Evolutionary conservation across 2,888 invertebrate species (phyloP).

Genomic region (Leucozona laternaria): DNA sequence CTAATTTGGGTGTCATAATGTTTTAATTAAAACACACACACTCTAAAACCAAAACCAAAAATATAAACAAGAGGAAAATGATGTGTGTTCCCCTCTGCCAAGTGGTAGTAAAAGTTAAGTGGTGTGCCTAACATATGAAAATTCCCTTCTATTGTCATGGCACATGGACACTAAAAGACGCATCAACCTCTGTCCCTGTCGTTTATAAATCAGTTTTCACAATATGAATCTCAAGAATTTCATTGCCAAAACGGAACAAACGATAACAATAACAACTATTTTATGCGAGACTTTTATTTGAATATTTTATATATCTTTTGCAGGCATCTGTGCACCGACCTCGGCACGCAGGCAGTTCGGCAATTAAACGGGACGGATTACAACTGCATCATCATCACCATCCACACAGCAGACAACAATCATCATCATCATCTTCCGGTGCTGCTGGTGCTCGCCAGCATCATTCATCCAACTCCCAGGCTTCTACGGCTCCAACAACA

Average conservation of each 20-base stretch:
- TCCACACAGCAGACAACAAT: constrained; percentile 60
- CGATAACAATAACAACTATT: constrained; percentile 41
- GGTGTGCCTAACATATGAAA: not conserved
- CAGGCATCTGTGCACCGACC: constrained; percentile 81
- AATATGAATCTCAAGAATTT: constrained; percentile 60
- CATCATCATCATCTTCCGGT: constrained; percentile 61
- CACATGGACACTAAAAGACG: constrained; percentile 9
- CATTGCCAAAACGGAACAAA: constrained; percentile 8
- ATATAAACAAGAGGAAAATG: not conserved
- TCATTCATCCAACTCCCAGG: constrained; percentile 22
- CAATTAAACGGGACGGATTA: constrained; percentile 78
- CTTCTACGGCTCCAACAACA: constrained; percentile 12
- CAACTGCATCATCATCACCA: constrained; percentile 73
- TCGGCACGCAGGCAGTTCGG: constrained; percentile 79
- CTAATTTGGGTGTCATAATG: constrained; percentile 46
- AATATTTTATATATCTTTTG: constrained; percentile 50
- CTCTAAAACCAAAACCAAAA: not conserved
- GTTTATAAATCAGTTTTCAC: constrained; percentile 53
- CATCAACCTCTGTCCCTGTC: constrained; percentile 62
- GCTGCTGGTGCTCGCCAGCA: constrained; percentile 41
- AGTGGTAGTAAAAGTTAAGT: constrained; percentile 43
- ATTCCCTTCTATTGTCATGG: not conserved
- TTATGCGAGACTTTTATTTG: constrained; percentile 51
- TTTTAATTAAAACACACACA: constrained; percentile 11
- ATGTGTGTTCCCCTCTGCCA: not conserved